Percentiles rank a stretch among this genome's conserved stretches.
Conservation (phyloP, 2,113 vertebrate species). For the Mesocricetus auratus region DNA sequence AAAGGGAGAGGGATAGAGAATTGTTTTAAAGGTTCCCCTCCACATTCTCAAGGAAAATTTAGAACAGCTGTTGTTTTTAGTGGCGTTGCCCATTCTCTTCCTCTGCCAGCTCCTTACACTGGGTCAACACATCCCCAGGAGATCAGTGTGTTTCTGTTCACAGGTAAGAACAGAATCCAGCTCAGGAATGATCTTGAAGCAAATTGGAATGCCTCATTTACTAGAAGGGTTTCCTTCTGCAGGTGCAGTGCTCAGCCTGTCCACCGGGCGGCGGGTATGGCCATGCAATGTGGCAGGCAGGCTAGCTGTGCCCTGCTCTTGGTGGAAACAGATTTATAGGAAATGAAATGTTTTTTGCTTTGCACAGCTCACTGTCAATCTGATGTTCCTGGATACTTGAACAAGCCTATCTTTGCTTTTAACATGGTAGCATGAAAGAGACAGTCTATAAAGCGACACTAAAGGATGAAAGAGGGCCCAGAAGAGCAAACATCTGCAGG, state of each 20-base stretch:
- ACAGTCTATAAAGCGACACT: not conserved
- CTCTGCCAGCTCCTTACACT: not conserved
- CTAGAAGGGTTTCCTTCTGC: rapidly evolving
- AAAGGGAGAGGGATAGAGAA: rapidly evolving
- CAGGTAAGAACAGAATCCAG: not conserved
- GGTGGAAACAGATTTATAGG: conserved; percentile 48
- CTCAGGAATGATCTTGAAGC: not conserved
- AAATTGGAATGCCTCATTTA: not conserved
- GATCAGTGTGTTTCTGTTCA: not conserved
- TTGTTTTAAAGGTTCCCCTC: not conserved
- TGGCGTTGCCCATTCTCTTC: not conserved
- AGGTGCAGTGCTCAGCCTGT: not conserved
- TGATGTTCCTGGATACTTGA: conserved; percentile 32
- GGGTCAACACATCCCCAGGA: not conserved
- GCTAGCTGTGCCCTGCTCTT: rapidly evolving
- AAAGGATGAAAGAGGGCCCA: not conserved
- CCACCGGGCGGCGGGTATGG: conserved; percentile 63
- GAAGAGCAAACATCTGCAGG: not conserved
- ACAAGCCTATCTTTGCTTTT: conserved; percentile 17
- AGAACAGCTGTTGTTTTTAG: not conserved
- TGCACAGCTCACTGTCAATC: not conserved
- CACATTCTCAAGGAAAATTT: conserved; percentile 21
- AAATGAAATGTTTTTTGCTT: conserved; percentile 28
- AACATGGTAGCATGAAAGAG: not conserved
- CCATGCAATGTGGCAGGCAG: not conserved